Percentiles rank a stretch among this genome's conserved stretches.
Conservation (phyloP, 1,140 invertebrate species). For the Leptinotarsa lineolata region DNA sequence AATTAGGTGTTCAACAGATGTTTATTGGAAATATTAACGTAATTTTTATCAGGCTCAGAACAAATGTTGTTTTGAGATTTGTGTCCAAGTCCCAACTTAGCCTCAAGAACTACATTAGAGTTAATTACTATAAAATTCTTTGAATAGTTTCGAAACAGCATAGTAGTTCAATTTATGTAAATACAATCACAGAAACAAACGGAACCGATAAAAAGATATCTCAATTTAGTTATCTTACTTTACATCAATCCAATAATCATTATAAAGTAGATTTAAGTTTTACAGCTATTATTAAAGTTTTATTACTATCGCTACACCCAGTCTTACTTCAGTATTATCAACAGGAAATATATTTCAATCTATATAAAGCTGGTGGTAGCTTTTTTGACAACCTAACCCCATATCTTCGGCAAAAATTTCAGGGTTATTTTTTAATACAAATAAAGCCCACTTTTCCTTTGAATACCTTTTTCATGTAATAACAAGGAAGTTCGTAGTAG, state of each 20-base stretch:
- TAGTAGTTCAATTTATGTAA: slow-evolving; percentile 39
- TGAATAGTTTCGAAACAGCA: slow-evolving; percentile 29
- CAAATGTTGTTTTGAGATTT: neutral
- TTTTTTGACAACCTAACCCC: too few species aligned
- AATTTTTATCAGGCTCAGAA: slow-evolving; percentile 26
- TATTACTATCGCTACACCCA: slow-evolving; percentile 47
- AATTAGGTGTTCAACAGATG: too few species aligned
- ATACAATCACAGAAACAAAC: slow-evolving; percentile 51
- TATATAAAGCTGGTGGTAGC: slow-evolving; percentile 12
- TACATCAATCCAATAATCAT: slow-evolving; percentile 44
- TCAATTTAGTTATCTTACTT: slow-evolving; percentile 37
- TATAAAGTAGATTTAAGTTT: slow-evolving; percentile 39
- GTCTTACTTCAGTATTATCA: slow-evolving; percentile 37
- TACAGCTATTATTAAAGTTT: slow-evolving; percentile 38
- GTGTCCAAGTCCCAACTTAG: neutral
- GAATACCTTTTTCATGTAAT: neutral
- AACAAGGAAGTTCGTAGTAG: neutral
- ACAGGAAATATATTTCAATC: slow-evolving; percentile 16
- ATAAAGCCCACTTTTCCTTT: neutral
- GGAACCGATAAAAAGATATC: slow-evolving; percentile 44
- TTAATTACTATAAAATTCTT: slow-evolving; percentile 14
- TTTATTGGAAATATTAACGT: slow-evolving; percentile 5
- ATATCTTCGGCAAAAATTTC: neutral
- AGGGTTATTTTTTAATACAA: neutral
- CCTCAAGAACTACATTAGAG: neutral